Percentiles rank a stretch among this genome's conserved stretches.
phyloP scores from a whole-genome alignment of 2,113 vertebrate genomes.

The Muntiacus muntjak region DNA sequence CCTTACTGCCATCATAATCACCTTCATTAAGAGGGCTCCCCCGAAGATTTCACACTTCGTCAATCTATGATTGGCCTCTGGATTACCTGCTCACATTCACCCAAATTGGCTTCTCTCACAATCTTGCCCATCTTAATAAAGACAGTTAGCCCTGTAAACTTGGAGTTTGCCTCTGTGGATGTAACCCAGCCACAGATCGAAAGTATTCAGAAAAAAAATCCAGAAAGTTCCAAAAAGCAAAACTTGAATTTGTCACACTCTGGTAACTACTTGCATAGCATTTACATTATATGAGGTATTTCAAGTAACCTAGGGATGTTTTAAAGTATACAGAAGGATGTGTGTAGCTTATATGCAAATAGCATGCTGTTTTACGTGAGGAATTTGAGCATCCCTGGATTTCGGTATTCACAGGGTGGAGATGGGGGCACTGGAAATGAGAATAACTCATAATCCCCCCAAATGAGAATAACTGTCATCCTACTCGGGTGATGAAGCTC shows the following conservation, averaged over 20 bases:
- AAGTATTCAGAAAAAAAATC: background rate
- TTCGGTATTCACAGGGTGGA: background rate
- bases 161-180: background rate
- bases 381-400: background rate
- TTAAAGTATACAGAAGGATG: background rate
- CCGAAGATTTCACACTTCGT: background rate
- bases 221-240: background rate
- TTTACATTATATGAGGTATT: background rate
- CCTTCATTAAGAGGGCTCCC: background rate
- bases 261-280: background rate
- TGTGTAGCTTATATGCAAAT: background rate
- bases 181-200: background rate
- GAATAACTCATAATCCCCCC: no score
- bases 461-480: background rate
- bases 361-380: background rate
- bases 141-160: background rate
- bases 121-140: background rate
- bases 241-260: background rate
- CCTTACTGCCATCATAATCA: background rate
- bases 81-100: background rate
- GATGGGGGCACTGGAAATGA: rapidly evolving
- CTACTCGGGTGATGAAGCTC: background rate
- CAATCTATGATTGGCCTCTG: background rate
- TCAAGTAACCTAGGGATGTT: background rate
- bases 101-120: background rate